phyloP scores from a whole-genome alignment of 2,113 vertebrate species.

The Corapipo altera region DNA sequence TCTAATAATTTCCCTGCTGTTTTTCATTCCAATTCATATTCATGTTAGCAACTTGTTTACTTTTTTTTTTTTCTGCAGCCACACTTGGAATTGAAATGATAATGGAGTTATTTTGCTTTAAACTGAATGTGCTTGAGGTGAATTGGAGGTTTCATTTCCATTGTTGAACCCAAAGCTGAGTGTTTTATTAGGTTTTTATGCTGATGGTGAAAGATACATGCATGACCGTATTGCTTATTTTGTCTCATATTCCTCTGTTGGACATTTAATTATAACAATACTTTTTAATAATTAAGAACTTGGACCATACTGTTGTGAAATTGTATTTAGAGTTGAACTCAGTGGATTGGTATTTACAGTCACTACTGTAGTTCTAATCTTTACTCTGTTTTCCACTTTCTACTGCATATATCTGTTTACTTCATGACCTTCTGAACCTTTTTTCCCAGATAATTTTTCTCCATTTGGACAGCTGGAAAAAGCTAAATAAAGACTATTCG shows the following conservation, averaged over 20 bases:
- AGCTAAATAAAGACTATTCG: neutral
- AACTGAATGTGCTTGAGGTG: neutral
- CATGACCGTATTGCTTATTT: neutral
- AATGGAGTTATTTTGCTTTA: slow-evolving; percentile 13
- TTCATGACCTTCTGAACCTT: neutral
- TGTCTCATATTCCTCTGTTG: neutral
- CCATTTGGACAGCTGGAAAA: neutral
- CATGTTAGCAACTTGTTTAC: neutral
- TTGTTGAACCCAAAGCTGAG: neutral
- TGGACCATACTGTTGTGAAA: neutral
- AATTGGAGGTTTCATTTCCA: neutral
- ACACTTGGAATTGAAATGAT: neutral
- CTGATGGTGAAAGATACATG: neutral
- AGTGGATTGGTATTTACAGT: neutral
- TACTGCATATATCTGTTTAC: neutral
- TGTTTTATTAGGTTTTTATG: neutral
- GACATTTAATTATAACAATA: neutral
- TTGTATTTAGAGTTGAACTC: neutral
- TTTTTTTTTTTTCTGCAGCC: neutral
- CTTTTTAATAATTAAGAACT: neutral
- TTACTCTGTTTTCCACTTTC: neutral
- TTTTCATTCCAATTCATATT: slow-evolving; percentile 9
- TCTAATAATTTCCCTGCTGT: slow-evolving; percentile 4
- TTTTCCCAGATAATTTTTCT: neutral
- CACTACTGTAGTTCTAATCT: neutral